Conservation (phyloP, 2,888 invertebrate genomes). For the Congeria kusceri region DNA sequence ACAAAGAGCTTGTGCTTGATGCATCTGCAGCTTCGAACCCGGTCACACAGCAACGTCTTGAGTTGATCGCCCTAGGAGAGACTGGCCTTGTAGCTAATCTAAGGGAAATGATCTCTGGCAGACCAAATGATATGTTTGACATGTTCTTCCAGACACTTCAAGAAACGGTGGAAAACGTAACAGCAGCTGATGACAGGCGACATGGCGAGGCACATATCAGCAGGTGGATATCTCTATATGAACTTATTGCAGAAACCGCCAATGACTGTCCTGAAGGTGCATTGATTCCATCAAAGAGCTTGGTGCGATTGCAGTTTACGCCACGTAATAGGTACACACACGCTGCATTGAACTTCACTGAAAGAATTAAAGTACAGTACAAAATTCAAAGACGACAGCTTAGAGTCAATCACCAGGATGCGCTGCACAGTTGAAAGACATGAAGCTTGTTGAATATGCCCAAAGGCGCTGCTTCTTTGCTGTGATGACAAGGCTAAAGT, state of each 20-base stretch:
- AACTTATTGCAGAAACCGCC: conserved; percentile 23
- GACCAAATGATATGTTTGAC: conserved; percentile 38
- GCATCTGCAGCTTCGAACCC: conserved; percentile 32
- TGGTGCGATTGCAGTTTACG: conserved; percentile 43
- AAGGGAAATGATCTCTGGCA: conserved; percentile 35
- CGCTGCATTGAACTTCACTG: conserved; percentile 38
- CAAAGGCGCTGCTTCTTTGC: conserved; percentile 15
- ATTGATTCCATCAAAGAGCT: conserved; percentile 27
- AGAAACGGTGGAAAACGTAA: conserved; percentile 33
- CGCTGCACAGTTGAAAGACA: conserved; percentile 31
- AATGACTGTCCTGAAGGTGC: conserved; percentile 31
- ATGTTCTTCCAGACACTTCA: conserved; percentile 44
- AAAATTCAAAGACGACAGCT: conserved; percentile 39
- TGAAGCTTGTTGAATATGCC: background rate
- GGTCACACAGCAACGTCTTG: conserved; percentile 25
- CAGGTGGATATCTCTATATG: conserved; percentile 5
- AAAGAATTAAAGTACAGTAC: conserved; percentile 28
- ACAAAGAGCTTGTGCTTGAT: conserved; percentile 43
- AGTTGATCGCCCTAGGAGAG: conserved; percentile 40
- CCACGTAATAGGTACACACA: conserved; percentile 38
- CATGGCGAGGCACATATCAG: conserved; percentile 34
- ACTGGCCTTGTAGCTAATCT: conserved; percentile 45
- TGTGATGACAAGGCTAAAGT: conserved; percentile 61
- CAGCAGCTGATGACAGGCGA: conserved; percentile 44
- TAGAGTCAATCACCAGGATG: conserved; percentile 23